Base-by-base conservation (phyloP, 2,797 vertebrate species). In the Sandelia bainsii region DNA sequence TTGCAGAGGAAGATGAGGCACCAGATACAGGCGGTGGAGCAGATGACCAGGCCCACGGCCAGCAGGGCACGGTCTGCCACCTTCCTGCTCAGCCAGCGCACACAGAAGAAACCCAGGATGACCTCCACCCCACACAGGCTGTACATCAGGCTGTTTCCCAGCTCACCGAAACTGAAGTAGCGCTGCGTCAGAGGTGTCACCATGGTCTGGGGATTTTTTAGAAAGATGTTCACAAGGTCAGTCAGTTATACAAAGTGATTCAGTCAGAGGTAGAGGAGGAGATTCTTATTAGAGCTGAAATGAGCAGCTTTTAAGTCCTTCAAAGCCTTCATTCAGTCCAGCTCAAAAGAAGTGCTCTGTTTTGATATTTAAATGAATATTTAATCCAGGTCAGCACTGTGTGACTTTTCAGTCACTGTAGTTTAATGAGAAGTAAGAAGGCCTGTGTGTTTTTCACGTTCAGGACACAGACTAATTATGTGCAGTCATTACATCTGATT, bases 71-170 rank as follows among this genome's bases (percentile, higher is more conserved):
- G 95, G 80, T 96, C 96, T 7, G 91, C 89, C 83, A 94, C 90
- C 68, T 83, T 91, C n/a, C 75, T 54, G 82, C 95, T 96, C 81
- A 96, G 92, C 93, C 93, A 93, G 79, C 94, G 95, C 62, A 96
- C 95, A 6, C 95, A 91, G 83, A 96, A 93, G 89, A 96, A 96
- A 64, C 95, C 95, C 73, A 89, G 77, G 82, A 96, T 95, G 87
- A 96, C 95, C 94, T 96, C 95, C 81, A 96, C 91, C 6, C 96
- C 95, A n/a, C 95, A 96, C 81, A 96, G 86, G 81, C 95, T 92
- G 92, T 96, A 96, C 94, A 96, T 95, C 85, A 96, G 88, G 62
- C 95, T 96, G 92, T 96, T 96, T 63, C 95, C 94, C 86, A 96
- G 91, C 89, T 96, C 96, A 1, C 91, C 91, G 4, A 96, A 96